Evolutionary conservation across 1,140 invertebrate species (phyloP), one percentile per base, ranked within the genome.

Genomic region (Leptinotarsa undecemlineata): DNA sequence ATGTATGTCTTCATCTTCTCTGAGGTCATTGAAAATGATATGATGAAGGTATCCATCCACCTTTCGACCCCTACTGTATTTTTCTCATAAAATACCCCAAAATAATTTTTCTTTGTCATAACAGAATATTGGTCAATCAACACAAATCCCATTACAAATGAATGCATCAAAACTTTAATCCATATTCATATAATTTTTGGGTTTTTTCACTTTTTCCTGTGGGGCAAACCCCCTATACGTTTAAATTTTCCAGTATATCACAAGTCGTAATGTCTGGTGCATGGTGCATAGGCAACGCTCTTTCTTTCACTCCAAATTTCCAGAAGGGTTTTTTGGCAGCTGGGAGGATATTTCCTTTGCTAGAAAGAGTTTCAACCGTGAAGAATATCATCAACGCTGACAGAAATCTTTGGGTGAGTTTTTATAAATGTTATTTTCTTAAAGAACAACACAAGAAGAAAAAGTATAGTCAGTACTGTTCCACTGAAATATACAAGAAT

Each of bases 241-340:
- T 15, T 0, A 23, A 2, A 23, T 23, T 20, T 67, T 17, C 26
- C 21, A 94, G 93, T 83, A 93, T 96, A n/a, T 93, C 93, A 15
- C 92, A 95, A 83, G 90, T 93, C 0, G 85, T 97, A 13, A 90
- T 96, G 57, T 93, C 96, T 80, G 95, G 95, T 2, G 92, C 94
- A 0, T 94, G 93, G 91, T 93, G 95, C 90, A 87, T 96, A 81
- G 95, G 94, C 0, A 93, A 95, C 81, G 91, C 94, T 0, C 85
- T 95, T n/a, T 92, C 94, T 1, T 95, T 94, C 82, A 93, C 94
- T 3, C 95, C 95, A 0, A 96, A 97, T 84, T 95, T 95, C 80
- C 91, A 92, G 67, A 94, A 93, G 78, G 95, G 94, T 3, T 91
- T 94, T 78, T 84, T 91, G n/a, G 93, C 96, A 0, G 95, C 96